phyloP scores from a whole-genome alignment of 2,888 invertebrate species.

The Polia nebulosa region DNA sequence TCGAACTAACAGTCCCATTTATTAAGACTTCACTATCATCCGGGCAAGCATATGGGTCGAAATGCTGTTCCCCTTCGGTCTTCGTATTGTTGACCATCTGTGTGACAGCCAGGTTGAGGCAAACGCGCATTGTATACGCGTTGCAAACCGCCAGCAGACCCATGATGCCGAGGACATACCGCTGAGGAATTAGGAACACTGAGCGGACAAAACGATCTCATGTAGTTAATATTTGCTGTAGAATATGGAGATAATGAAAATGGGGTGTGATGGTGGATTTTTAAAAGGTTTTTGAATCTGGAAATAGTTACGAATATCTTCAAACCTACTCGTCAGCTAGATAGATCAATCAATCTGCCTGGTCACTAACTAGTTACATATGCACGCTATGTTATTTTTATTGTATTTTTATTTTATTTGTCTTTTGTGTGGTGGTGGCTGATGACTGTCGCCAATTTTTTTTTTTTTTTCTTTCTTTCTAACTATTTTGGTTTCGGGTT shows the following conservation, averaged over 20 bases:
- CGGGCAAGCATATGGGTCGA: slow-evolving; percentile 84
- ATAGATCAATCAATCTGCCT: not conserved
- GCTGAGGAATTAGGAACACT: slow-evolving; percentile 93
- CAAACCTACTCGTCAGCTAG: not conserved
- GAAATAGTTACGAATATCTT: too few relatives aligned
- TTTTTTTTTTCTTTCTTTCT: too few relatives aligned
- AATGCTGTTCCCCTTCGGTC: slow-evolving; percentile 77
- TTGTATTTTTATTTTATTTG: too few relatives aligned
- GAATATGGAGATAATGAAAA: slow-evolving; percentile 27
- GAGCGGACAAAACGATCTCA: slow-evolving; percentile 76
- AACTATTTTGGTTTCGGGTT: too few relatives aligned
- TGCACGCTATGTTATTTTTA: too few relatives aligned
- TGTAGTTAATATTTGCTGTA: slow-evolving; percentile 66
- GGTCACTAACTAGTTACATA: too few relatives aligned
- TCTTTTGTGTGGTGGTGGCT: too few relatives aligned
- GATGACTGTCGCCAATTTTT: too few relatives aligned
- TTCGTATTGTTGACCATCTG: slow-evolving; percentile 91
- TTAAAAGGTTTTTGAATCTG: too few relatives aligned
- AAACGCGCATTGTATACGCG: slow-evolving; percentile 94
- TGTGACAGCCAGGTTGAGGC: slow-evolving; percentile 93
- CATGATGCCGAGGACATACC: slow-evolving; percentile 94
- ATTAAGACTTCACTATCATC: slow-evolving; percentile 79
- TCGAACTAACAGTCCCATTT: slow-evolving; percentile 81
- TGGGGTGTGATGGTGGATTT: not conserved
- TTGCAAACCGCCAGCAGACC: slow-evolving; percentile 94